These are phyloP conservation scores for Helarctos malayanus DNA, from an alignment of 2,797 vertebrate genomes.

Conservation along the genomic window DNA sequence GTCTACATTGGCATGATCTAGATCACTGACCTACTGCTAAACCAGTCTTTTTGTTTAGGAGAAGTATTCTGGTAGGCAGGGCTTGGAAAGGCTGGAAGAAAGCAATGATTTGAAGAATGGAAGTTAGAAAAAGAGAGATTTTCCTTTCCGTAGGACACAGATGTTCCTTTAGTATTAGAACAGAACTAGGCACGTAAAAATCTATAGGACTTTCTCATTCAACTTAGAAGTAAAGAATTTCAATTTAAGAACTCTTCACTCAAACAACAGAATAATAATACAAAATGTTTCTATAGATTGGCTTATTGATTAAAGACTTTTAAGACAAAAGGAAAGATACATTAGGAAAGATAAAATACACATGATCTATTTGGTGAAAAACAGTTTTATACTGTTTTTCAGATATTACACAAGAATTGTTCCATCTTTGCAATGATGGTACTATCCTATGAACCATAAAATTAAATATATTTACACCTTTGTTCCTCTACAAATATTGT, in stretches of 20 bases:
- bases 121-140: not conserved
- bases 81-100: not conserved
- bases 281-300: not conserved
- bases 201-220: not conserved
- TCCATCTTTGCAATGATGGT: constrained; percentile 45
- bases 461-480: constrained; percentile 68
- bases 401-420: constrained; percentile 48
- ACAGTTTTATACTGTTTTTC: constrained; percentile 35
- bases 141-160: not conserved
- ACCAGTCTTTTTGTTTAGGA: not conserved
- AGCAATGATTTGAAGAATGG: not conserved
- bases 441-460: constrained; percentile 45
- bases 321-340: not conserved
- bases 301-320: not conserved
- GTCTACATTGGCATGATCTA: not conserved
- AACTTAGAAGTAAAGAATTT: constrained; percentile 40
- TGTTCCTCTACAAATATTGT: constrained; percentile 66
- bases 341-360: not conserved
- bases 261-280: not conserved
- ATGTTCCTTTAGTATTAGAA: not conserved
- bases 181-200: constrained; percentile 30
- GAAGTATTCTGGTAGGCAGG: not conserved
- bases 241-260: not conserved
- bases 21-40: not conserved
- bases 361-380: constrained; percentile 24